Base-by-base conservation (phyloP, 2,113 vertebrate genomes). In the Rallus limicola region DNA sequence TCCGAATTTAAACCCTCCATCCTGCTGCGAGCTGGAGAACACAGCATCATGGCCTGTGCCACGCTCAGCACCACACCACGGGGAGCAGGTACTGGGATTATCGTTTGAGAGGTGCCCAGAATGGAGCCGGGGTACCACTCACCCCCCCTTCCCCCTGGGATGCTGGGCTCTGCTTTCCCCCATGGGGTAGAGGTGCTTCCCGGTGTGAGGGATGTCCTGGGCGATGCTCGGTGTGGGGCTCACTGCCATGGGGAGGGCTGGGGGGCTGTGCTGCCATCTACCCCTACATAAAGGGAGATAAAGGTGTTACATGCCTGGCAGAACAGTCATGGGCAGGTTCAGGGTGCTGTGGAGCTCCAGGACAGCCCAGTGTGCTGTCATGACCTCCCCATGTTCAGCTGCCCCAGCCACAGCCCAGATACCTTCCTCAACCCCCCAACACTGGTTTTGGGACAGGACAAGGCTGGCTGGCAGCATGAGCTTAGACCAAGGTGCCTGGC, bases 1-100 rank as follows among this genome's bases (percentile, higher is more conserved):
- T 96, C 64, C 97, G 82, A 79, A 95, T 96, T 94, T 60, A 68
- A 92, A 94, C 64, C 97, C 56, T 14, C 34, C 40, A 59, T 90
- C 96, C 96, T 89, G 94, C 96, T 9, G 95, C 53, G 93, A 90
- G 85, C 29, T 24, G 84, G 63, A 69, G 95, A 81, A 82, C 5
- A 5, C 75, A 28, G 90, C 13, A 19, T 29, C 42, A 44, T 25
- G 6, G 0, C 10, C 10, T 2, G 52, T 6, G 85, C 86, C 29
- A 11, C 5, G 6, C 90, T 85, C 75, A 4, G 93, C 59, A 8
- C 3, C 3, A 1, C 3, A 24, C 93, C 33, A 44, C 0, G 15
- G 95, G 93, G 52, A 8, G 90, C 55, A 55, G 96, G 94, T 82
- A 83, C 93, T 85, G 33, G 77, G 76, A 46, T 20, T 70, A 8